Evolutionary conservation across 2,797 vertebrate genomes (phyloP), one percentile per base, ranked within the genome.

Genomic region (Kryptolebias ocellatus): DNA sequence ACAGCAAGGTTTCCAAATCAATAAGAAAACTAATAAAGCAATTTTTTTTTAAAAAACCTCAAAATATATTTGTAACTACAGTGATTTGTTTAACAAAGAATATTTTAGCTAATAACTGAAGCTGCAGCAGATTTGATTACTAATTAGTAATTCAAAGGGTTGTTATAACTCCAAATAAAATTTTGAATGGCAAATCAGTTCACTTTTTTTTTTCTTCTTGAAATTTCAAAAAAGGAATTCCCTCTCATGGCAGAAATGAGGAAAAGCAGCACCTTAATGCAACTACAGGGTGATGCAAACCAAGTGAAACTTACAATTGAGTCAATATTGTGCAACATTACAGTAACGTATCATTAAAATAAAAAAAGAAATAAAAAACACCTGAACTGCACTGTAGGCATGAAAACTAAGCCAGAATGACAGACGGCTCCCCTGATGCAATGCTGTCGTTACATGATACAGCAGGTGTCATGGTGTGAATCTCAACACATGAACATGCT

Each of bases 391-490:
- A 63, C 39, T 56, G 63, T 45, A 20, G 39, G 44, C 51, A 44
- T 34, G 4, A 61, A 75, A 53, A 56, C 5, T 0, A 64, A 57
- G 37, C 57, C 65, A 50, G 55, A 67, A 72, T 60, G 59, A 66
- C 47, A 58, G 60, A 59, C 0, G 37, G 49, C 49, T 64, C 64
- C 73, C 68, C 70, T 64, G 89, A 86, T 80, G 89, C 77, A 83
- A 79, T 76, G 55, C 47, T 78, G 75, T 87, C 80, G 91, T 92
- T 89, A 89, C 90, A 90, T 86, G 82, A 86, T 85, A 81, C 89
- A 86, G 89, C 85, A 91, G 68, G 89, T 87, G 85, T 88, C 91
- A 91, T 86, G 87, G 87, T 79, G 53, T 27, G 55, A 83, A 75
- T 77, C 17, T 78, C 28, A 90, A 79, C 91, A 64, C 90, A 91